Evolutionary conservation across 2,113 vertebrate genomes (phyloP).

Genomic region (Verasper variegatus): DNA sequence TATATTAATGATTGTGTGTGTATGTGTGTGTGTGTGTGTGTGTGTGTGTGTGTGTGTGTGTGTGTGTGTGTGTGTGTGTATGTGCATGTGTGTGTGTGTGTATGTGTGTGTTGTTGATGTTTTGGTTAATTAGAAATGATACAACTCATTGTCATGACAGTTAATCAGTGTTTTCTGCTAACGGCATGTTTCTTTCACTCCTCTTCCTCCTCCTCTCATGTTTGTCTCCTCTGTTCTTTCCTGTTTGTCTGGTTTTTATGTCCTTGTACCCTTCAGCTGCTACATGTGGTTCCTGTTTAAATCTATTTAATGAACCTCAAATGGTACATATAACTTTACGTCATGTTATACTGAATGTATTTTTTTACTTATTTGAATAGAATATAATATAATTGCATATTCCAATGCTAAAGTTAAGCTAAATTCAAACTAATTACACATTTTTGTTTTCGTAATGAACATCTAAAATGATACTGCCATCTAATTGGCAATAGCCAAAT

Average conservation of each 20-base stretch:
- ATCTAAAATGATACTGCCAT: no score
- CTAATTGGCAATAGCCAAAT: no score
- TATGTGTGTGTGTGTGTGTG: no score
- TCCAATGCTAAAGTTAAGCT: no score
- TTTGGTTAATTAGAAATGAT: conserved; percentile 30
- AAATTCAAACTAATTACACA: no score
- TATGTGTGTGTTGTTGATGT: conserved; percentile 8
- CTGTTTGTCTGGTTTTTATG: neutral
- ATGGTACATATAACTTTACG: no score
- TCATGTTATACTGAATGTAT: neutral
- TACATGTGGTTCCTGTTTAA: neutral
- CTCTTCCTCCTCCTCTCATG: conserved; percentile 3
- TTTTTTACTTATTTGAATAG: neutral
- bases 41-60: no score
- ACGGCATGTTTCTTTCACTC: conserved; percentile 15
- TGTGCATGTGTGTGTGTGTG: conserved; percentile 15
- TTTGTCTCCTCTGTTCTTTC: conserved; percentile 22
- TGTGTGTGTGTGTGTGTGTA: conserved; percentile 14
- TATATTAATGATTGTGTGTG: no score
- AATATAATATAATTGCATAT: no score
- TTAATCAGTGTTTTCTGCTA: conserved; percentile 13
- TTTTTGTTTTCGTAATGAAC: no score
- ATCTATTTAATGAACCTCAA: neutral
- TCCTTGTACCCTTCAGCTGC: neutral
- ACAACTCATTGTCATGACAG: conserved; percentile 23